Base-by-base conservation (phyloP, 1,140 invertebrate genomes). In the Drosophila tristis region DNA sequence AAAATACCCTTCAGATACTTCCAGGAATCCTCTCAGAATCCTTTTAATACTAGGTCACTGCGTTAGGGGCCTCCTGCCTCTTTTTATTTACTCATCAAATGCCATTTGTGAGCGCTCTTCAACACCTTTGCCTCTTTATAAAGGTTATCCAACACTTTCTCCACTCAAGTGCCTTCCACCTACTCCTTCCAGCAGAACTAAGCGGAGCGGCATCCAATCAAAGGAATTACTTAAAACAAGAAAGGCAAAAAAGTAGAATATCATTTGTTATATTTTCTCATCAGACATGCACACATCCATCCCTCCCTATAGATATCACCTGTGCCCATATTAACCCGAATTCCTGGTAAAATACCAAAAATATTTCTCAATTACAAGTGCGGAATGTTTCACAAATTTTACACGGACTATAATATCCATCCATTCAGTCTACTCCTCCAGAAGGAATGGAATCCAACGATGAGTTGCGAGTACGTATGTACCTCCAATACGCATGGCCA, bases 291-390 rank as follows among this genome's bases (percentile, higher is more conserved):
- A 35, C 31, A 35, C 31, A 35, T 35, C 8, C 11, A 20, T 20
- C 20, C 20, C 20, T 20, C 20, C 55, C 20, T 50, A 64, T 31
- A 23, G n/a, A 53, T 42, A 73, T 85, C 80, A 80, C 80, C 80
- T 84, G 31, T 35, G 80, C 67, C 59, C 56, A 62, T 84, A 76
- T 85, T 75, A 67, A 62, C 70, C 80, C 62, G 70, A 79, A 84
- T 84, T 84, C 80, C 66, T 61, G 55, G 80, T 85, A 85, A 79
- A 66, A 55, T 35, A 55, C 51, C 25, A 47, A 61, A 48, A 43
- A 77, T 65, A 78, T 74, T 81, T 78, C 74, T 74, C 74, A 81
- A 78, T 81, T 82, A 81, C 71, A 77, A 65, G 50, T 74, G 78
- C 60, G 66, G 72, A 80, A 75, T 80, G 72, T 58, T 74, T 55